These are phyloP conservation scores for Sphaerophoria rueppellii DNA, from an alignment of 2,888 invertebrate species.

Conservation along the genomic window DNA sequence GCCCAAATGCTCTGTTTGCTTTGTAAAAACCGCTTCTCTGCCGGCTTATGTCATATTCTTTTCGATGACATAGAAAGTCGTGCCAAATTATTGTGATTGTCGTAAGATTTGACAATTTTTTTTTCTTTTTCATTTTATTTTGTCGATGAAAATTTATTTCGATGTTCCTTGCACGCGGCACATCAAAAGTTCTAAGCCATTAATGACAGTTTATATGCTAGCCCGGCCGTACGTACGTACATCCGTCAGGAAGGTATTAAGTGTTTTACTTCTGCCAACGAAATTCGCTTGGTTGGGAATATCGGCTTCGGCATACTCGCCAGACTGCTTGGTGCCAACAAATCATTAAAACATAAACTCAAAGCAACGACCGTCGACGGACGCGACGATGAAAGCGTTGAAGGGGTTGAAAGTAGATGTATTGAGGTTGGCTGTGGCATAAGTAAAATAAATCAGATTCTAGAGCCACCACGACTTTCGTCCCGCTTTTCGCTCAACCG, in stretches of 20 bases:
- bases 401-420: background rate
- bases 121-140: conserved; percentile 13
- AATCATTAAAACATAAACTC: conserved; percentile 66
- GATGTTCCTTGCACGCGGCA: conserved; percentile 58
- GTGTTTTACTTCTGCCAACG: conserved; percentile 12
- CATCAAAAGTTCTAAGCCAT: conserved; percentile 35
- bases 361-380: background rate
- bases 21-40: conserved; percentile 11
- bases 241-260: conserved; percentile 1
- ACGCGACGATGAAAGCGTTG: conserved; percentile 6
- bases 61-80: conserved; percentile 50
- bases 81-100: conserved; percentile 58
- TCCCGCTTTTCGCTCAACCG: too few species aligned
- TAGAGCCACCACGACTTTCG: too few species aligned
- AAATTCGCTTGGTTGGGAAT: too few species aligned
- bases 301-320: conserved; percentile 38
- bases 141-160: conserved; percentile 32
- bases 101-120: conserved; percentile 47
- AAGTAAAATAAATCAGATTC: conserved; percentile 48
- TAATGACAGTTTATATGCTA: background rate
- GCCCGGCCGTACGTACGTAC: too few species aligned
- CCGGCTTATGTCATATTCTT: conserved; percentile 38
- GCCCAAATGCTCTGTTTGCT: background rate
- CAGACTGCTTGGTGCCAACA: conserved; percentile 73
- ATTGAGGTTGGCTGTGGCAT: conserved; percentile 29